A percentile compares a stretch with the other conserved stretches of the same genome.
These are phyloP conservation scores for Belgica antarctica DNA, from an alignment of 2,888 invertebrate genomes.

Conservation along the genomic window DNA sequence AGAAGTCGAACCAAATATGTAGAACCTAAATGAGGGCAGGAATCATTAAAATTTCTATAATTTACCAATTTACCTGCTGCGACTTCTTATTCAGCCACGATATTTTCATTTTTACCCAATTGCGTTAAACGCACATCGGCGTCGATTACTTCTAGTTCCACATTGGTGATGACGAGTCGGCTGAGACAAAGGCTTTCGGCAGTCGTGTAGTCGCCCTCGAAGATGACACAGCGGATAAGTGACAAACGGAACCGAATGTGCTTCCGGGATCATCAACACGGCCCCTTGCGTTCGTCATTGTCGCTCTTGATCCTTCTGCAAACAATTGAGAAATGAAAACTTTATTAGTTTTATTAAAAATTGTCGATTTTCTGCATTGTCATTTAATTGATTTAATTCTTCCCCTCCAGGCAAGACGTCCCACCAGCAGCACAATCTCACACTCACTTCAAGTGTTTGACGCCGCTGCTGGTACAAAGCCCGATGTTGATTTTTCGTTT, in stretches of 20 bases:
- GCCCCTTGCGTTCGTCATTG: neutral
- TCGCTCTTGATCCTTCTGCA: neutral
- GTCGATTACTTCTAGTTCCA: slow-evolving; percentile 35
- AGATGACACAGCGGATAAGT: neutral
- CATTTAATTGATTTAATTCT: slow-evolving; percentile 12
- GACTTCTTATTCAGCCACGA: slow-evolving; percentile 26
- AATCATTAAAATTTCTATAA: neutral
- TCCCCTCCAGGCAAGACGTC: neutral
- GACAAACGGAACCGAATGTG: neutral
- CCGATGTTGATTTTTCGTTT: neutral
- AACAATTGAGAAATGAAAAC: slow-evolving; percentile 23
- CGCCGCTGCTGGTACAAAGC: neutral
- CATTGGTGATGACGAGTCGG: slow-evolving; percentile 28
- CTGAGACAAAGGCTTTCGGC: slow-evolving; percentile 2
- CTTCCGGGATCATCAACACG: neutral
- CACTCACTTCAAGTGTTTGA: too few species aligned
- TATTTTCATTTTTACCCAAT: slow-evolving; percentile 10
- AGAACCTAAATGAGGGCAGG: neutral
- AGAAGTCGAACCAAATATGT: slow-evolving; percentile 1
- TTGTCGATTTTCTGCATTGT: slow-evolving; percentile 25
- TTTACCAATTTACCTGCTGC: slow-evolving; percentile 43
- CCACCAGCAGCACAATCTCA: neutral
- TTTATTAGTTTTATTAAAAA: slow-evolving; percentile 27
- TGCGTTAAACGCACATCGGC: slow-evolving; percentile 25
- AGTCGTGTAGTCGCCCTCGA: neutral